Evolutionary conservation across 1,140 invertebrate species (phyloP).

Genomic region (Sitodiplosis mosellana): DNA sequence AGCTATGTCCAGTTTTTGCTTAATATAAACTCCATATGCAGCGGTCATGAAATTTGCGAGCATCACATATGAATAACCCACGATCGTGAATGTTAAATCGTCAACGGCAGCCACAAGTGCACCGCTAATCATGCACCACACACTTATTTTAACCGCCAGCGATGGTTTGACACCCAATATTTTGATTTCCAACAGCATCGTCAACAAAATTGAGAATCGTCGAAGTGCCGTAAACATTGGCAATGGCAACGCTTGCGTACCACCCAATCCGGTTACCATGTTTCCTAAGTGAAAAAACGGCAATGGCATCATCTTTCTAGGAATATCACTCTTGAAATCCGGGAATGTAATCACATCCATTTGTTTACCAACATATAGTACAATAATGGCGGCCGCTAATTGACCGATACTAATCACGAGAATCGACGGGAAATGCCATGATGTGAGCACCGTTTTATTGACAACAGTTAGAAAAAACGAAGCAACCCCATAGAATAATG

Average conservation of each 20-base stretch:
- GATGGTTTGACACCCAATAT: slow-evolving; percentile 56
- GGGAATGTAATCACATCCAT: slow-evolving; percentile 63
- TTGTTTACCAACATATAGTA: slow-evolving; percentile 56
- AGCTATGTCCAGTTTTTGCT: slow-evolving; percentile 87
- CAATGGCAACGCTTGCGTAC: slow-evolving; percentile 87
- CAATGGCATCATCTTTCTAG: slow-evolving; percentile 75
- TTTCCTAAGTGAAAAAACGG: slow-evolving; percentile 82
- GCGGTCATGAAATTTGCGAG: slow-evolving; percentile 83
- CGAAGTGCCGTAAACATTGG: slow-evolving; percentile 97
- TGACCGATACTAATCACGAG: slow-evolving; percentile 82
- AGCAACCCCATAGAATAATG: slow-evolving; percentile 44
- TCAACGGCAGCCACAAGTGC: slow-evolving; percentile 76
- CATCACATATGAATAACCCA: slow-evolving; percentile 82
- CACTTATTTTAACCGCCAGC: slow-evolving; percentile 65
- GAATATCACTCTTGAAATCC: slow-evolving; percentile 39
- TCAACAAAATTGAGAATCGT: slow-evolving; percentile 94
- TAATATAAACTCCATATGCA: slow-evolving; percentile 90
- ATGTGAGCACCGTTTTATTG: slow-evolving; percentile 91
- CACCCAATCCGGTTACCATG: slow-evolving; percentile 90
- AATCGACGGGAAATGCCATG: slow-evolving; percentile 77
- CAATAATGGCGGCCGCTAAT: slow-evolving; percentile 73
- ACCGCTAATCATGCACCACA: slow-evolving; percentile 91
- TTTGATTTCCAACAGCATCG: slow-evolving; percentile 85
- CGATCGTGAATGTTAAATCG: slow-evolving; percentile 80
- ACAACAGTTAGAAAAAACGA: slow-evolving; percentile 92